phyloP scores from a whole-genome alignment of 2,888 invertebrate species.

The Diarsia dahlii region DNA sequence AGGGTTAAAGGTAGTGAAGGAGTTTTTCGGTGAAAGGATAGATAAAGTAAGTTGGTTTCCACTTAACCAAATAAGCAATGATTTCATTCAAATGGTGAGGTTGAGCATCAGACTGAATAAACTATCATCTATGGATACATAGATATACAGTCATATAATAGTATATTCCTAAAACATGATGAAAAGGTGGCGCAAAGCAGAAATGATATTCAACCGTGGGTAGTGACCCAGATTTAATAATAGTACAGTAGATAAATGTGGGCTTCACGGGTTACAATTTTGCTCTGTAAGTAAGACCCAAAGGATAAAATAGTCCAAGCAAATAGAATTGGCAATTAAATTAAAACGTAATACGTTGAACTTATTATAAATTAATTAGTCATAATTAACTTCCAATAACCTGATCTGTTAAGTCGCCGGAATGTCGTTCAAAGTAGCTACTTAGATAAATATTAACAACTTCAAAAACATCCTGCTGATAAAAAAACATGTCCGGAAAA shows the following conservation, averaged over 20 bases:
- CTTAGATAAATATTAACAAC: conserved; percentile 35
- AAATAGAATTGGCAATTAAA: background rate
- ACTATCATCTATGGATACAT: background rate
- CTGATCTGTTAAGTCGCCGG: conserved; percentile 19
- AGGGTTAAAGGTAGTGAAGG: background rate
- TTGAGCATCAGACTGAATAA: background rate
- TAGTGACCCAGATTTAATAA: conserved; percentile 34
- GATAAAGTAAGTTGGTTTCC: conserved; percentile 3
- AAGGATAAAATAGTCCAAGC: background rate
- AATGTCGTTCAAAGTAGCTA: conserved; percentile 33
- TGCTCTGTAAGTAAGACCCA: background rate
- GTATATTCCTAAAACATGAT: background rate
- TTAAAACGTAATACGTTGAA: conserved; percentile 4
- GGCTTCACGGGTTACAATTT: conserved; percentile 5
- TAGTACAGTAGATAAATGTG: conserved; percentile 31
- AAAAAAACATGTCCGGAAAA: conserved; percentile 30
- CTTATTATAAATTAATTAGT: conserved; percentile 13
- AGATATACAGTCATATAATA: background rate
- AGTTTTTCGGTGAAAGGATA: conserved; percentile 17
- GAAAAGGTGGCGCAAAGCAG: conserved; percentile 17
- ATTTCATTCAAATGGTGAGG: background rate
- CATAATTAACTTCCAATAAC: conserved; percentile 3
- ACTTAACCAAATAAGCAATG: background rate
- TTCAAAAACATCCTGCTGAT: conserved; percentile 31
- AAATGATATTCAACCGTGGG: conserved; percentile 37